Evolutionary conservation across 64 coral and sea anemone genomes (phyloP).

Genomic region (Stichodactyla helianthus): DNA sequence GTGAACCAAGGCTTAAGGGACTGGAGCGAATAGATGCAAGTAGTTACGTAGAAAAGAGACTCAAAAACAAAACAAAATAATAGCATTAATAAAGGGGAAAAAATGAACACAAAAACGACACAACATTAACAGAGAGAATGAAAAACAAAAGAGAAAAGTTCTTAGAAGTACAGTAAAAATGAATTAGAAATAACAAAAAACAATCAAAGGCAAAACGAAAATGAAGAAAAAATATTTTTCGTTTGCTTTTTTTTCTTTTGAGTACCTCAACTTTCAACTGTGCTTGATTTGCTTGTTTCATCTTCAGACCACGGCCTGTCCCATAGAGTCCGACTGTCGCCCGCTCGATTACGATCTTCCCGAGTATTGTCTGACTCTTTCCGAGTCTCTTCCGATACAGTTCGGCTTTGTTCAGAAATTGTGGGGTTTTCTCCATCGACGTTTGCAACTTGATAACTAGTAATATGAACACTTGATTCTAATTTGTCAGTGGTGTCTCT

Average conservation of each 20-base stretch:
- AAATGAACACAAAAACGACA: too few species aligned
- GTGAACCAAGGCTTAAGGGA: too few species aligned
- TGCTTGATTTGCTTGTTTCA: neutral
- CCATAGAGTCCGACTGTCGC: neutral
- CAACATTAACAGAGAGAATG: too few species aligned
- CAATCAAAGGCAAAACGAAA: neutral
- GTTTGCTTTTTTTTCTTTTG: neutral
- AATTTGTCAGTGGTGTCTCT: neutral
- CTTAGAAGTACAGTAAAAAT: neutral
- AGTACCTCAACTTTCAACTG: constrained; percentile 1
- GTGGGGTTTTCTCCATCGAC: neutral
- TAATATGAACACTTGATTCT: neutral
- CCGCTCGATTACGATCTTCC: neutral
- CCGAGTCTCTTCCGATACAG: neutral
- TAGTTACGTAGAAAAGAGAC: too few species aligned
- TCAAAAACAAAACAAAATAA: too few species aligned
- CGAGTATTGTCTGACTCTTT: constrained; percentile 6
- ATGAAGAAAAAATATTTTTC: neutral
- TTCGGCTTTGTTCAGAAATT: neutral
- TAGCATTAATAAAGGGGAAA: too few species aligned
- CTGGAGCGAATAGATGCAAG: too few species aligned
- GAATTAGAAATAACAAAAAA: neutral
- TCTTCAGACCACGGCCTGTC: neutral
- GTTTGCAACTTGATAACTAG: constrained; percentile 6
- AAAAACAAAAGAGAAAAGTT: too few species aligned